These are phyloP conservation scores for Sinella curviseta DNA, from an alignment of 1,140 invertebrate genomes.

Conservation along the genomic window DNA sequence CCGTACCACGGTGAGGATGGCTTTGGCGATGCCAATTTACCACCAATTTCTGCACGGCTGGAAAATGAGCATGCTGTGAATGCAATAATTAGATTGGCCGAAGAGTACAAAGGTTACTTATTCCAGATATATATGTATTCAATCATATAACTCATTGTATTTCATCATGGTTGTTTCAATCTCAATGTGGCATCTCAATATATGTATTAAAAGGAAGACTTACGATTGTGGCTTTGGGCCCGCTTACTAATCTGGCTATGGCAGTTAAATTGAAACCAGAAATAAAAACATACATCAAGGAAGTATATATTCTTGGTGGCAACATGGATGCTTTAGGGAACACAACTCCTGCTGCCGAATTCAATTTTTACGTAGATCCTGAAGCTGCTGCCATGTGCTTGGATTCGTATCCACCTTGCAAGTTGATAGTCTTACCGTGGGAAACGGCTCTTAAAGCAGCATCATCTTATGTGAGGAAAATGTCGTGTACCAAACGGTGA, in stretches of 20 bases:
- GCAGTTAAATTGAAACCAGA: slow-evolving; percentile 58
- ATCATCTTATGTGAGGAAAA: background rate
- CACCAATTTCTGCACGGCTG: slow-evolving; percentile 41
- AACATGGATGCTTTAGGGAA: slow-evolving; percentile 53
- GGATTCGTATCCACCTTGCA: slow-evolving; percentile 57
- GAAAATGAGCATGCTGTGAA: slow-evolving; percentile 55
- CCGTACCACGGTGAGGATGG: slow-evolving; percentile 60
- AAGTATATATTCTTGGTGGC: slow-evolving; percentile 60
- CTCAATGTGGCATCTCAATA: too few relatives aligned
- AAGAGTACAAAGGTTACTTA: slow-evolving; percentile 55
- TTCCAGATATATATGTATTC: too few relatives aligned
- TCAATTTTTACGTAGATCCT: slow-evolving; percentile 72
- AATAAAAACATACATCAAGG: slow-evolving; percentile 57
- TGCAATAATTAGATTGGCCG: slow-evolving; percentile 59
- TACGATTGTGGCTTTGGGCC: slow-evolving; percentile 62
- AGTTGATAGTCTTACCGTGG: slow-evolving; percentile 66
- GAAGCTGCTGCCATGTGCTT: slow-evolving; percentile 74
- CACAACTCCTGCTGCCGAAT: slow-evolving; percentile 61
- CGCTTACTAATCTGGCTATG: slow-evolving; percentile 62
- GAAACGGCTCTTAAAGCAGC: slow-evolving; percentile 58
- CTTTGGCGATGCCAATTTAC: slow-evolving; percentile 62
- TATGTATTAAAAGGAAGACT: slow-evolving; percentile 54
- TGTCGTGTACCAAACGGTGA: too few relatives aligned
- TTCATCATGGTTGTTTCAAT: too few relatives aligned
- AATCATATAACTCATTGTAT: too few relatives aligned